Evolutionary conservation across 1,140 invertebrate genomes (phyloP).

Genomic region (Neodiprion pinetum): DNA sequence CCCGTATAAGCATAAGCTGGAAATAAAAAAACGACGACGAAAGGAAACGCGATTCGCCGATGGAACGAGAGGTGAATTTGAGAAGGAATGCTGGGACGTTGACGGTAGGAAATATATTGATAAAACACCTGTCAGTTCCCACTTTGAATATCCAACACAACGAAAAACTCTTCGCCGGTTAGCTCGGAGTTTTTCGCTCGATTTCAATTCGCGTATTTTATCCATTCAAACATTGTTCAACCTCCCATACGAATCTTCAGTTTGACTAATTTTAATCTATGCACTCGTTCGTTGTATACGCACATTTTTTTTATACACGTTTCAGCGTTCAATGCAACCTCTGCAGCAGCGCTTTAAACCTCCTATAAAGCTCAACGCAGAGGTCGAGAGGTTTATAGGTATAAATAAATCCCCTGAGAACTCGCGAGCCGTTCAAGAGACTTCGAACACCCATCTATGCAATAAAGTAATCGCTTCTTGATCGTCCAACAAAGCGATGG

Average conservation of each 20-base stretch:
- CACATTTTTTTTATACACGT: no score
- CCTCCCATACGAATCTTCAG: no score
- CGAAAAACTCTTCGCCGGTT: neutral
- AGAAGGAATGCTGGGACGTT: neutral
- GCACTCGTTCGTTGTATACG: no score
- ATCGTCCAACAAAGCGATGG: neutral
- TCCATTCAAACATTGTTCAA: no score
- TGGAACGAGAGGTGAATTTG: neutral
- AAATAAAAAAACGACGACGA: neutral
- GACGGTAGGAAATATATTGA: neutral
- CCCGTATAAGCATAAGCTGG: neutral
- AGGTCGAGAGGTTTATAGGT: no score
- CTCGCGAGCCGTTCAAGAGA: no score
- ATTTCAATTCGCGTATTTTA: neutral
- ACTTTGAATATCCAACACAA: neutral
- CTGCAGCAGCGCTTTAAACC: no score
- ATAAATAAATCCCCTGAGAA: no score
- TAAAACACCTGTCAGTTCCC: constrained; percentile 3
- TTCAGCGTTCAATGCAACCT: no score
- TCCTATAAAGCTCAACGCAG: no score
- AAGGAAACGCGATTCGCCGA: neutral
- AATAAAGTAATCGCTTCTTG: neutral
- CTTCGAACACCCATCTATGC: no score
- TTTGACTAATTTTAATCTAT: no score
- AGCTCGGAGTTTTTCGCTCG: neutral